phyloP scores from a whole-genome alignment of 2,113 vertebrate genomes.

The Pycnonotus jocosus region DNA sequence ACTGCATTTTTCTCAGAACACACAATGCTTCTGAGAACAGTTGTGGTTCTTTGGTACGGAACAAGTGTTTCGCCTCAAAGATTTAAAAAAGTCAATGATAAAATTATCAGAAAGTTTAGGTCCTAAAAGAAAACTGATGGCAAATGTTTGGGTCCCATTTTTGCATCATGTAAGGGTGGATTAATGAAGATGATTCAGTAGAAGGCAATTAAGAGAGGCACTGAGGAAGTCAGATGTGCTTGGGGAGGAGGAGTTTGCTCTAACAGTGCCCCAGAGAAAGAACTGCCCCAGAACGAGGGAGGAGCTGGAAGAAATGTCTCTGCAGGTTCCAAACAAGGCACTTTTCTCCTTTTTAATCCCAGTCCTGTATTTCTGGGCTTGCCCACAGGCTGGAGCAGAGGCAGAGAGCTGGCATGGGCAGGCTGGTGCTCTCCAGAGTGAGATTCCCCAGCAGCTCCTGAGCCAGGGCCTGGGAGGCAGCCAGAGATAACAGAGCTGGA shows the following conservation, averaged over 20 bases:
- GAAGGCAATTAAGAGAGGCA: slow-evolving; percentile 8
- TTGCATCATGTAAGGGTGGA: background rate
- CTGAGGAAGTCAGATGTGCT: background rate
- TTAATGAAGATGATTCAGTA: slow-evolving; percentile 16
- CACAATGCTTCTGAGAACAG: slow-evolving; percentile 5
- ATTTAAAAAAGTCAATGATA: background rate
- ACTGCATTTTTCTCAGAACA: slow-evolving; percentile 32
- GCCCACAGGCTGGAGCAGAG: background rate
- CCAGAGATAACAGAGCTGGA: background rate
- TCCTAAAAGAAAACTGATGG: slow-evolving; percentile 38
- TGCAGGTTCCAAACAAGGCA: background rate
- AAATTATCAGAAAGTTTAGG: slow-evolving; percentile 1
- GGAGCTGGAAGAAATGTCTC: background rate
- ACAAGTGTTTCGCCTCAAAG: background rate
- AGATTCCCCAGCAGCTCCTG: background rate
- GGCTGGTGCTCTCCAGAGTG: background rate
- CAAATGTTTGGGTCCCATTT: slow-evolving; percentile 17
- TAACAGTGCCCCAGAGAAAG: background rate
- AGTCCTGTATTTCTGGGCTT: background rate
- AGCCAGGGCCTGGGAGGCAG: background rate
- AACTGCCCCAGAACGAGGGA: background rate
- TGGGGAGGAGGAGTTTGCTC: background rate
- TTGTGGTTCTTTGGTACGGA: background rate
- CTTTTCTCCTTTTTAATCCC: background rate
- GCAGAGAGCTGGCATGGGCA: background rate